These are phyloP conservation scores for Pseudolaguvia tuberculata DNA, from an alignment of 2,113 vertebrate species.

Conservation along the genomic window DNA sequence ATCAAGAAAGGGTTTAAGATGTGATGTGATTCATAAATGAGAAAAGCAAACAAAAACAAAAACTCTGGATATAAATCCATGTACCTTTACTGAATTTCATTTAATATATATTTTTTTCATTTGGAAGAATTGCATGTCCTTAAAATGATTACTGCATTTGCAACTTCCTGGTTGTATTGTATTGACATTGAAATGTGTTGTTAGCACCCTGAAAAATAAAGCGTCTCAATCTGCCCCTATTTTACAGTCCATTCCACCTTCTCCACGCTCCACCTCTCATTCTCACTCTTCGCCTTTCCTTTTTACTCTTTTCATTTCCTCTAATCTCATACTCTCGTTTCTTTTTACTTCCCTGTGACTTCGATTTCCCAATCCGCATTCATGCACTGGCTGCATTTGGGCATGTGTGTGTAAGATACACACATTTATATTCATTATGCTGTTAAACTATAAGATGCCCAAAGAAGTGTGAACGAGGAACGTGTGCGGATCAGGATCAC, in stretches of 20 bases:
- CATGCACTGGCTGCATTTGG: constrained; percentile 55
- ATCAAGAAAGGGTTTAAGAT: not conserved
- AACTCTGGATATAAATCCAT: not conserved
- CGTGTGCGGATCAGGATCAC: not conserved
- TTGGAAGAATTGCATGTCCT: not conserved
- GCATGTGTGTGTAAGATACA: constrained; percentile 44
- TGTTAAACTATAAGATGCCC: not conserved
- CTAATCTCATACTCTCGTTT: constrained; percentile 62
- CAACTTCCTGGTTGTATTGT: constrained; percentile 11
- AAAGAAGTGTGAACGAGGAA: constrained; percentile 8
- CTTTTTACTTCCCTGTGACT: constrained; percentile 70
- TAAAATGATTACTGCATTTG: not conserved
- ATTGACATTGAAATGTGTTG: constrained; percentile 46
- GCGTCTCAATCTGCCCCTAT: constrained; percentile 52
- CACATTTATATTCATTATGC: constrained; percentile 23
- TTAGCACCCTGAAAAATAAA: not conserved
- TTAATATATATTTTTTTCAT: not conserved
- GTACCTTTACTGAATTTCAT: not conserved
- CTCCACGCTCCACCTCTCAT: constrained; percentile 55
- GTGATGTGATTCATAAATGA: constrained; percentile 7
- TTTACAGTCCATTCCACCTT: constrained; percentile 62
- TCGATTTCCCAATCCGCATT: constrained; percentile 75
- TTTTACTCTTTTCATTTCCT: constrained; percentile 68
- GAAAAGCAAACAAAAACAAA: not conserved
- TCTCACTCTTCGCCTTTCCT: constrained; percentile 62